Percentiles rank a stretch among this genome's conserved stretches.
Conservation (phyloP, 1,140 invertebrate genomes). For the Scaptomyza pallida region DNA sequence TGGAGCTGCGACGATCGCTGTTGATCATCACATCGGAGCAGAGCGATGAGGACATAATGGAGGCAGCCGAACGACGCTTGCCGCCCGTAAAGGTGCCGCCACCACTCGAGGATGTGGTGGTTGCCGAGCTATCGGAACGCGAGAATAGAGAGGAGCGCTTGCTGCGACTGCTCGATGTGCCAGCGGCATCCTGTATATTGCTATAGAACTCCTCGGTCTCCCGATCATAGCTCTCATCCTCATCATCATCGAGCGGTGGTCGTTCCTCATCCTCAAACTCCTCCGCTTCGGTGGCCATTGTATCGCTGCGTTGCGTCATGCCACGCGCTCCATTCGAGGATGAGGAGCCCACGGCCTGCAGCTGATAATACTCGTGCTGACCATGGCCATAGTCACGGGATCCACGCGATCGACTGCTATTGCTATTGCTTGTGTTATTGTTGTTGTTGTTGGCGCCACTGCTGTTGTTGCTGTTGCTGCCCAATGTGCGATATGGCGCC, state of each 20-base stretch:
- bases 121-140: slow-evolving; percentile 81
- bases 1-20: slow-evolving; percentile 79
- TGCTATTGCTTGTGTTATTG: not conserved
- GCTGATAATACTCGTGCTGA: slow-evolving; percentile 57
- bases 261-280: slow-evolving; percentile 71
- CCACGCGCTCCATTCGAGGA: slow-evolving; percentile 55
- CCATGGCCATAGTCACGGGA: slow-evolving; percentile 57
- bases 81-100: slow-evolving; percentile 69
- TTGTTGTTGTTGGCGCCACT: slow-evolving; percentile 16
- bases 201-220: slow-evolving; percentile 82
- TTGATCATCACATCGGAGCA: slow-evolving; percentile 73
- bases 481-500: slow-evolving; percentile 55
- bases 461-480: slow-evolving; percentile 28
- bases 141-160: slow-evolving; percentile 82
- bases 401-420: slow-evolving; percentile 44
- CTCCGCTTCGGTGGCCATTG: slow-evolving; percentile 67
- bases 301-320: slow-evolving; percentile 64
- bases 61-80: slow-evolving; percentile 76
- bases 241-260: slow-evolving; percentile 59
- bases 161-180: slow-evolving; percentile 58
- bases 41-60: slow-evolving; percentile 80
- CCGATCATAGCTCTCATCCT: slow-evolving; percentile 72
- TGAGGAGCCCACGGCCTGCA: slow-evolving; percentile 46
- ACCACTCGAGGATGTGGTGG: slow-evolving; percentile 79
- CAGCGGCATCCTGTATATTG: slow-evolving; percentile 78